These are phyloP conservation scores for Camelus dromedarius DNA, from an alignment of 2,113 vertebrate genomes.

Conservation along the genomic window DNA sequence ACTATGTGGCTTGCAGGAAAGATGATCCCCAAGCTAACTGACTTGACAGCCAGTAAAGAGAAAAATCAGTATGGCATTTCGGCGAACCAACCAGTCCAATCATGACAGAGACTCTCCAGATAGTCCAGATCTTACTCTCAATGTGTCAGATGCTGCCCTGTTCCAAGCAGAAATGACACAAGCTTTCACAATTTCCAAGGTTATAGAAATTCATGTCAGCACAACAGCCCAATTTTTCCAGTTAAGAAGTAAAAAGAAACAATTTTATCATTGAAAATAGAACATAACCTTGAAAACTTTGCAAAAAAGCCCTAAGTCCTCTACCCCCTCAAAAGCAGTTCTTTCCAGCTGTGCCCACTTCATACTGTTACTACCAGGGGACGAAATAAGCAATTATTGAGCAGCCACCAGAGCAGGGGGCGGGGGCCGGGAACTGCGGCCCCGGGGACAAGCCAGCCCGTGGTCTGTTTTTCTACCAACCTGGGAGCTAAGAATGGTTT, in stretches of 20 bases:
- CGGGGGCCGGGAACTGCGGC: not conserved
- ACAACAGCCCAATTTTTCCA: not conserved
- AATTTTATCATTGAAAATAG: not conserved
- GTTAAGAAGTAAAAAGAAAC: not conserved
- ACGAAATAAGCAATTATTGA: not conserved
- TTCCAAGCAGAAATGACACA: not conserved
- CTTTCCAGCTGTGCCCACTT: not conserved
- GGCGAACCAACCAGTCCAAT: not conserved
- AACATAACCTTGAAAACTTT: conserved; percentile 25
- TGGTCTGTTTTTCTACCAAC: not conserved
- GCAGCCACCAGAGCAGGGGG: not conserved
- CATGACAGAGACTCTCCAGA: not conserved
- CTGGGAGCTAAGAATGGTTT: not conserved
- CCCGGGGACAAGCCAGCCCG: not conserved
- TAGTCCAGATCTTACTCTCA: not conserved
- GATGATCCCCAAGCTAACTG: not conserved
- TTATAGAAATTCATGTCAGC: not conserved
- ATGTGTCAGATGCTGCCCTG: not conserved
- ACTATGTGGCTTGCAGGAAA: not conserved
- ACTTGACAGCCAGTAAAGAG: not conserved
- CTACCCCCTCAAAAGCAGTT: not conserved
- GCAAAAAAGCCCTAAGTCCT: not conserved
- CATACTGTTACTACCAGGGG: not conserved
- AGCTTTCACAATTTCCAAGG: not conserved
- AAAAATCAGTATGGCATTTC: not conserved